Base-by-base conservation (phyloP, 2,113 vertebrate genomes). In the Aphyosemion australe region DNA sequence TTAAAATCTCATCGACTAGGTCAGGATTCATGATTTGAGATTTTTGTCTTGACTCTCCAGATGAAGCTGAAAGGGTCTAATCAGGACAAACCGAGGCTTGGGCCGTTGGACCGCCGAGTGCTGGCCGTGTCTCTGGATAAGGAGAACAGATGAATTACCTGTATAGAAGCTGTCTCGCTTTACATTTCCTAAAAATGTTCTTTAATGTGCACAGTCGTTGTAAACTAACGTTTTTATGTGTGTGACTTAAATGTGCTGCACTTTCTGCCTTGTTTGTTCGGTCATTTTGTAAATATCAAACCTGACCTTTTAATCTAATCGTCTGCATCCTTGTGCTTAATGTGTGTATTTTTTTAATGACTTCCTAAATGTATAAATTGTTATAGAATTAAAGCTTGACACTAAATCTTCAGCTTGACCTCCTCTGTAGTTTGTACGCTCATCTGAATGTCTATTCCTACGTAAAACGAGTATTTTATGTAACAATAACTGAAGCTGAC, bases 41-140 rank as follows among this genome's bases (percentile, higher is more conserved):
- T 2, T n/a, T 0, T 55, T 48, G 55, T 68, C 56, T 54, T 50
- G 13, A n/a, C 41, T 7, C 14, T 14, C 19, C 68, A 93, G 93
- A 80, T 81, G 81, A 94, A 91, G 75, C 56, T 84, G 68, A 93
- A 91, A 76, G 78, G 62, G 37, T 89, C 91, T 31, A 93, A 88
- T 26, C 90, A 89, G 5, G 91, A 93, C 45, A 90, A 79, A 37
- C 86, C 78, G 72, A 82, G 89, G 32, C 70, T 78, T 2, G 79
- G 82, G 19, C 89, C 87, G 65, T 43, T 84, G 68, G 91, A 91
- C 60, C 78, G 80, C 46, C 77, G 88, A 67, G 79, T 85, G 37
- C 68, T 92, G 58, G 53, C 86, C 16, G 56, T 81, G 26, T 83
- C 86, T 74, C 31, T 92, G 50, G 84, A 93, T 72, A 91, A 94